Base-by-base conservation (phyloP, 2,888 invertebrate species). In the Lysandra coridon region DNA sequence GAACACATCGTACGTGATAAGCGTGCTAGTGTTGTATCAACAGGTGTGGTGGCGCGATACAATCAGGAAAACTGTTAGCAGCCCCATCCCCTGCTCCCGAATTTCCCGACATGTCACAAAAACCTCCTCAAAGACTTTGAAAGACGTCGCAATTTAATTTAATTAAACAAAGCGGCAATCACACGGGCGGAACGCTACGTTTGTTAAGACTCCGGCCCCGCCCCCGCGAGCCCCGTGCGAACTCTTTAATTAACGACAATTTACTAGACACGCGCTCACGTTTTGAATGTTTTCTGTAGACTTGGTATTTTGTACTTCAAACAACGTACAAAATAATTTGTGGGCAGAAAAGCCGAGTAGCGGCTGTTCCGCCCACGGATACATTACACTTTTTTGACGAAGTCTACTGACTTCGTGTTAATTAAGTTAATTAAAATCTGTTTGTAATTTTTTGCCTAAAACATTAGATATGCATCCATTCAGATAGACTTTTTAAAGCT, bases 221-320 rank as follows among this genome's bases (percentile, higher is more conserved):
- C 30, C 33, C 69, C 14, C 33, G 14, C 33, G 62, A n/a, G n/a
- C 6, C 5, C 69, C 1, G 33, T 33, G 14, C 2, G 69, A 69
- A 64, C 64, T 33, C 64, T 33, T 33, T 69, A 69, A 69, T 69
- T 69, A 69, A 69, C 64, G 64, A 69, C 64, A 69, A 69, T 69
- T 69, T 33, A 69, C 64, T 30, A 23, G 62, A 62, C 23, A 69
- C 64, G 33, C 30, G 64, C 33, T 69, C 7, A 69, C 64, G 30
- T 69, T 69, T 69, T 4, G 1, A 17, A 30, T 69, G 33, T 12
- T 10, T 23, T 62, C 1, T 12, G 64, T 30, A 69, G 64, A 30
- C 62, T 12, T 33, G 64, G 14, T 69, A 69, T 12, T 69, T 69
- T 69, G 64, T 69, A 69, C 12, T 12, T 69, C 10, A 69, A 69